phyloP scores from a whole-genome alignment of 2,797 vertebrate genomes.

The Chiropotes sagulatus region DNA sequence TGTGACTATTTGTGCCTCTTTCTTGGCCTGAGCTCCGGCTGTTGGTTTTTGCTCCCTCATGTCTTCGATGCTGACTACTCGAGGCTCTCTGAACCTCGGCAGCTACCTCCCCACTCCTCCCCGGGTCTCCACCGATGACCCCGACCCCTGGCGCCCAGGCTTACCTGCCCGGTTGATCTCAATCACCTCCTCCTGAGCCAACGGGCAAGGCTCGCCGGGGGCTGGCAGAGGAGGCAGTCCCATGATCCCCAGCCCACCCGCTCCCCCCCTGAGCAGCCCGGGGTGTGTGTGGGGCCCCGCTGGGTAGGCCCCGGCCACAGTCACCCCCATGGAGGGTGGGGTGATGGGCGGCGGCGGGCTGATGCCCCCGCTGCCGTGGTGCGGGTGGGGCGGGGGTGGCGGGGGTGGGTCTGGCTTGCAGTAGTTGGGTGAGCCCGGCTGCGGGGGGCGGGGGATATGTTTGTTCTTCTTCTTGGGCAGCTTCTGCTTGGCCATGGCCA shows the following conservation, averaged over 20 bases:
- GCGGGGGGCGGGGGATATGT: constrained; percentile 85
- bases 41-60: neutral
- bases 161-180: constrained; percentile 95
- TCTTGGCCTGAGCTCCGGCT: neutral
- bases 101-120: neutral
- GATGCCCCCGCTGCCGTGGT: constrained; percentile 34
- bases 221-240: constrained; percentile 76
- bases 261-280: constrained; percentile 75
- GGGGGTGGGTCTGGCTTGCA: constrained; percentile 84
- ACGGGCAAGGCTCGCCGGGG: constrained; percentile 87
- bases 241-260: constrained; percentile 74
- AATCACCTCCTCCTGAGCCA: constrained; percentile 96
- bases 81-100: neutral
- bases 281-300: constrained; percentile 74
- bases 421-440: constrained; percentile 85
- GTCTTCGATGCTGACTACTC: no score
- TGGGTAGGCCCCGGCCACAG: constrained; percentile 71
- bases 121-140: neutral
- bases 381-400: constrained; percentile 67
- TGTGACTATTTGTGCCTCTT: no score
- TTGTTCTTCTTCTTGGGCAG: constrained; percentile 88
- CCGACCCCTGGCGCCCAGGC: constrained; percentile 35
- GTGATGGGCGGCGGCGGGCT: constrained; percentile 72
- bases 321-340: constrained; percentile 74
- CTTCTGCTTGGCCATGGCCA: constrained; percentile 88